phyloP scores from a whole-genome alignment of 1,140 invertebrate species.

The Aporrectodea caliginosa region DNA sequence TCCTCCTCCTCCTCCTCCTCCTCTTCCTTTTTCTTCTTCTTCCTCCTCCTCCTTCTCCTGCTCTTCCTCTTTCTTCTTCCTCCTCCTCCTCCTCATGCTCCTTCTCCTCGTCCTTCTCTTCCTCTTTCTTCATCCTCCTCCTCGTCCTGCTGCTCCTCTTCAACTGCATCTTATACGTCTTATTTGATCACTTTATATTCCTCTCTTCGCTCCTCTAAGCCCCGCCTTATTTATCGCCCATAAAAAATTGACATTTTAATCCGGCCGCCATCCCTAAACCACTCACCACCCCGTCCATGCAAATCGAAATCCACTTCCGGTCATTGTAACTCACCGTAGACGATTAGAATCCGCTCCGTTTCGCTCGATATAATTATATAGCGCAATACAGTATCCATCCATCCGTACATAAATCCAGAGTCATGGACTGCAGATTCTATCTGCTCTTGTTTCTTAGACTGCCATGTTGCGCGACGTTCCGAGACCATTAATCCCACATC shows the following conservation, averaged over 20 bases:
- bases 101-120: background rate
- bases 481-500: background rate
- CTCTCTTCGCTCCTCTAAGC: background rate
- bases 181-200: background rate
- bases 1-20: background rate
- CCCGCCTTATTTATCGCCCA: background rate
- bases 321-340: too few relatives aligned
- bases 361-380: too few relatives aligned
- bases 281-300: too few relatives aligned
- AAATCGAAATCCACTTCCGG: too few relatives aligned
- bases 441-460: too few relatives aligned
- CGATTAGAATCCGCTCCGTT: too few relatives aligned
- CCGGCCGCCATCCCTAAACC: too few relatives aligned
- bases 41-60: background rate
- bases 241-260: too few relatives aligned
- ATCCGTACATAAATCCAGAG: too few relatives aligned
- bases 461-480: background rate
- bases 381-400: too few relatives aligned
- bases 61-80: background rate
- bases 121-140: background rate
- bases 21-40: background rate
- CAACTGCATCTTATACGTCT: background rate
- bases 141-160: background rate
- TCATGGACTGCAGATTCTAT: too few relatives aligned
- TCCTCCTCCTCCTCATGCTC: background rate